phyloP scores from a whole-genome alignment of 2,113 vertebrate genomes.

The Cinclus mexicanus region DNA sequence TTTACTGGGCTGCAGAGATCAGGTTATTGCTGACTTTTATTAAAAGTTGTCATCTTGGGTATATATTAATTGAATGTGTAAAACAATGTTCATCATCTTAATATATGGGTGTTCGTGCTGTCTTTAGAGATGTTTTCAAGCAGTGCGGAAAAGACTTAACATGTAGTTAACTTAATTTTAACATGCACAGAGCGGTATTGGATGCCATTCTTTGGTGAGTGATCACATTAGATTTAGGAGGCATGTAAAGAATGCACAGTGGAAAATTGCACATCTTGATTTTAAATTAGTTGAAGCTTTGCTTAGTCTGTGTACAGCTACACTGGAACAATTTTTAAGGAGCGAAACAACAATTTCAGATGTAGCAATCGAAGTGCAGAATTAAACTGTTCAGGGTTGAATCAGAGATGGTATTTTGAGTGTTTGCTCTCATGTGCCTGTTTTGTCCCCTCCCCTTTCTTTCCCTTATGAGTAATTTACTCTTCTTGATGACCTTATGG shows the following conservation, averaged over 20 bases:
- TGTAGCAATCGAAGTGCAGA: background rate
- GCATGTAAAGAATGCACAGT: constrained; percentile 54
- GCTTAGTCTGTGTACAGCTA: background rate
- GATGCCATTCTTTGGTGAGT: constrained; percentile 46
- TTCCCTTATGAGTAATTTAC: background rate
- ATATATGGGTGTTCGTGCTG: background rate
- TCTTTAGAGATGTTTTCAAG: background rate
- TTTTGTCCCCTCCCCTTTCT: background rate
- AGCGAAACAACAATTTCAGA: background rate
- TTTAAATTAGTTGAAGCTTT: background rate
- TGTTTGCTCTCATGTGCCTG: background rate
- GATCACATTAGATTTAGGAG: constrained; percentile 54
- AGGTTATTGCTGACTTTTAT: background rate
- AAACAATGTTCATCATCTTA: background rate
- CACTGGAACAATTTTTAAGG: background rate
- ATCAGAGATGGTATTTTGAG: background rate
- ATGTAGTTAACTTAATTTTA: constrained; percentile 44
- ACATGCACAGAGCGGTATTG: background rate
- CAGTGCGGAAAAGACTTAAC: background rate
- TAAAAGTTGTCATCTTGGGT: background rate
- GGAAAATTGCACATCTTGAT: constrained; percentile 55
- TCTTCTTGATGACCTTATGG: background rate
- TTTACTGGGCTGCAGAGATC: background rate
- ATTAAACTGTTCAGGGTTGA: background rate
- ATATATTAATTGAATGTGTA: background rate